Evolutionary conservation across 2,113 vertebrate species (phyloP).

Genomic region (Chaetodon auriga): DNA sequence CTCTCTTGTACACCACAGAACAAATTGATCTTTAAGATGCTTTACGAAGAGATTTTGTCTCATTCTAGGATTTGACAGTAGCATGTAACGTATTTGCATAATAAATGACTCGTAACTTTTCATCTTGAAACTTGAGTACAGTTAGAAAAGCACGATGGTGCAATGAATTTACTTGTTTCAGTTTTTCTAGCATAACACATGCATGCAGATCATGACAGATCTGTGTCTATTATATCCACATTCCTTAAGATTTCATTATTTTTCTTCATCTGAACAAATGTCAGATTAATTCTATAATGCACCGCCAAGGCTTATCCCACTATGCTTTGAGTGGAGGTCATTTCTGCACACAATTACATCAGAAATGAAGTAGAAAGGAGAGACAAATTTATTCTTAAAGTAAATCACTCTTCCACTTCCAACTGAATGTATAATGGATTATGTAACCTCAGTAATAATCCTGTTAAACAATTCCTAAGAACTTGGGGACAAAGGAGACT

Average conservation of each 20-base stretch:
- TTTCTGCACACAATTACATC: slow-evolving; percentile 59
- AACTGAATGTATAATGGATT: slow-evolving; percentile 65
- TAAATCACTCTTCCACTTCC: slow-evolving; percentile 63
- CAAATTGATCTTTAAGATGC: slow-evolving; percentile 18
- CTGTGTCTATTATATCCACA: neutral
- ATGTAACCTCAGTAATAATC: slow-evolving; percentile 72
- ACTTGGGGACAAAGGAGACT: slow-evolving; percentile 70
- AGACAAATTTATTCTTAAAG: slow-evolving; percentile 59
- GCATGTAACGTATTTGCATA: slow-evolving; percentile 33
- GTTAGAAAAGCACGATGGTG: slow-evolving; percentile 1
- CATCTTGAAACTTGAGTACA: slow-evolving; percentile 10
- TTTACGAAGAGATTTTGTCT: slow-evolving; percentile 23
- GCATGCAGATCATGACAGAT: neutral
- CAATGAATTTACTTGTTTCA: slow-evolving; percentile 10
- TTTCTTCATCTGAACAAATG: slow-evolving; percentile 24
- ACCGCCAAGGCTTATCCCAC: slow-evolving; percentile 37
- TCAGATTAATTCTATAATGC: slow-evolving; percentile 57
- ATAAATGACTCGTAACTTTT: slow-evolving; percentile 31
- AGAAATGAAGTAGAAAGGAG: slow-evolving; percentile 60
- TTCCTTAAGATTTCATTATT: slow-evolving; percentile 34
- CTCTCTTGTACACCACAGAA: slow-evolving; percentile 22
- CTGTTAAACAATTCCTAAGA: slow-evolving; percentile 73
- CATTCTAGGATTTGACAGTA: slow-evolving; percentile 4
- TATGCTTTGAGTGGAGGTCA: slow-evolving; percentile 52
- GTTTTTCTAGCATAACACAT: slow-evolving; percentile 3